A percentile compares a stretch with the other conserved stretches of the same genome.
Conservation (phyloP, 2,113 vertebrate genomes). For the Ellobius talpinus region DNA sequence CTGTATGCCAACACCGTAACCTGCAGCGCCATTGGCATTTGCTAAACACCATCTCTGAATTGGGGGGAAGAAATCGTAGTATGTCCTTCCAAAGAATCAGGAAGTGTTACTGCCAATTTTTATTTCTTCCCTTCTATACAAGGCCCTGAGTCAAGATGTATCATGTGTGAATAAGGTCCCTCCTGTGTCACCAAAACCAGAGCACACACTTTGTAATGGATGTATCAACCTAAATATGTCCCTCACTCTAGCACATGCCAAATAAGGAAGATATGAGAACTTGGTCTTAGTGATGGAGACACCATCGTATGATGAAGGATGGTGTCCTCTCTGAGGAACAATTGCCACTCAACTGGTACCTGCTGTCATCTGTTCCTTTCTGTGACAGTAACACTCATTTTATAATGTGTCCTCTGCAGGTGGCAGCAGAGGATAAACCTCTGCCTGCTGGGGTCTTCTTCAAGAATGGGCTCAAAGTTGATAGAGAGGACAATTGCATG, state of each 20-base stretch:
- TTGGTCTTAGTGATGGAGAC: neutral
- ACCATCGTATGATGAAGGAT: no score
- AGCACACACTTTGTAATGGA: neutral
- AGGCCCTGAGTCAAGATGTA: neutral
- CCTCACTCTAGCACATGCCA: neutral
- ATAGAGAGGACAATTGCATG: no score
- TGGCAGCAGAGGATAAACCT: neutral
- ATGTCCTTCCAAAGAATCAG: neutral
- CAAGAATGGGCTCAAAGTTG: neutral
- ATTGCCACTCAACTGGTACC: neutral
- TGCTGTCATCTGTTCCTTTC: neutral
- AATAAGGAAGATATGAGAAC: neutral
- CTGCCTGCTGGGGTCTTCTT: neutral
- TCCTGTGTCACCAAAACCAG: neutral
- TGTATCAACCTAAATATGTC: neutral
- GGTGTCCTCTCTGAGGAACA: neutral
- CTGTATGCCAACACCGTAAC: rapidly evolving
- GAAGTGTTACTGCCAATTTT: neutral
- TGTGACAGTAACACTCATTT: neutral
- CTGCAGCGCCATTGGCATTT: rapidly evolving
- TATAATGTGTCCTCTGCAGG: neutral
- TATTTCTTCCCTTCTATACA: neutral
- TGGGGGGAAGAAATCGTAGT: neutral
- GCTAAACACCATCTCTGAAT: neutral
- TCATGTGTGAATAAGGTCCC: neutral